Base-by-base conservation (phyloP, 1,140 invertebrate genomes). In the Hycleus phaleratus region DNA sequence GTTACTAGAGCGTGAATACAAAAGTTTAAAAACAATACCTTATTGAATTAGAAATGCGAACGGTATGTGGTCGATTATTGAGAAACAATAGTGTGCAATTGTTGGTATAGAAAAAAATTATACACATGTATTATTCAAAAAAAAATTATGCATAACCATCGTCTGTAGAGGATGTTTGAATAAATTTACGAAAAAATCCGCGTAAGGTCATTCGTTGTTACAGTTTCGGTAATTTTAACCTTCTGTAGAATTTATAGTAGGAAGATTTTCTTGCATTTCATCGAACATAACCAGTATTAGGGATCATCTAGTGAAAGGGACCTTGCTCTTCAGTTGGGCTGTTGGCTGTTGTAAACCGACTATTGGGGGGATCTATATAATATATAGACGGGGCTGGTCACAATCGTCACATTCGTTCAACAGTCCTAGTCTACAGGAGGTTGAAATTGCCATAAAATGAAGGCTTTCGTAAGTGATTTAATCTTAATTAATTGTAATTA, bases 381-480 rank as follows among this genome's bases (percentile, higher is more conserved):
- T 64, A 59, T 60, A 52, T 7, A 26, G 61, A 56, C 49, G 59
- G 59, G 62, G 66, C 58, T 54, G 48, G 54, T 51, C 49, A 18
- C 53, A 48, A 45, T 59, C 32, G 47, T 46, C 56, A 65, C 63
- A 68, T 64, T 67, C 62, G 64, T 46, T 62, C 63, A 65, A 69
- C 69, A 70, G 69, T 71, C 71, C 71, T 72, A 72, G 65, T 64
- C 59, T 59, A 62, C 68, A 68, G 68, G 66, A 68, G 70, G 68
- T 71, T 67, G 56, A 49, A 62, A 56, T 57, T 43, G 39, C 38
- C 50, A 38, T 52, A 67, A 65, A 48, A 71, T 71, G 71, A 71
- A 68, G 59, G 50, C 64, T 65, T 68, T 71, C 64, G 71, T 72
- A 59, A 71, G 71, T 69, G 2, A 8, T 54, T 40, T 45, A 45